Conservation (phyloP, 2,888 invertebrate genomes). For the Nemurella pictetii region DNA sequence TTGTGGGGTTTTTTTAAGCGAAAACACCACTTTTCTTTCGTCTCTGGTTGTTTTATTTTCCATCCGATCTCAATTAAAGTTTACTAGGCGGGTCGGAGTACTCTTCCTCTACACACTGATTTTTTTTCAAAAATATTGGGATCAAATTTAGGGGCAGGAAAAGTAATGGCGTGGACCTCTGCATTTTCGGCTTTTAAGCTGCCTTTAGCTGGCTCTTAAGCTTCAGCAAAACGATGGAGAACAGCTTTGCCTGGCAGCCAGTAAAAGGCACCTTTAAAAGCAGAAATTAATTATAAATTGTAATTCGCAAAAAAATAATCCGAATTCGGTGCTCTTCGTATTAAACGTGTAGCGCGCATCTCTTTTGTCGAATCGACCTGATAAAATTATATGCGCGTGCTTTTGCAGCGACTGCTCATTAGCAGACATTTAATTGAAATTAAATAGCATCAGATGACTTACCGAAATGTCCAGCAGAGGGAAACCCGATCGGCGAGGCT, state of each 20-base stretch:
- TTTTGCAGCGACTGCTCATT: not conserved
- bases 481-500: not conserved
- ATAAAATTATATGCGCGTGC: not conserved
- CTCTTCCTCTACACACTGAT: too few species aligned
- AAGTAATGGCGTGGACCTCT: too few species aligned
- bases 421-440: not conserved
- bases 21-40: too few species aligned
- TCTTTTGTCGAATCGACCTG: not conserved
- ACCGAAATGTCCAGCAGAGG: not conserved
- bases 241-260: not conserved
- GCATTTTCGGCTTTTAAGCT: too few species aligned
- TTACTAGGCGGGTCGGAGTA: too few species aligned
- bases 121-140: too few species aligned
- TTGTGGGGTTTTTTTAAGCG: too few species aligned
- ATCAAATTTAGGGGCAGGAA: too few species aligned
- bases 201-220: too few species aligned
- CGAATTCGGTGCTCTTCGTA: not conserved
- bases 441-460: not conserved
- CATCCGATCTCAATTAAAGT: too few species aligned
- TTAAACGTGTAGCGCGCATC: not conserved
- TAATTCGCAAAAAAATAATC: not conserved
- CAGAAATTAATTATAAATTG: slow-evolving; percentile 8
- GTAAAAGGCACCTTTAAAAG: not conserved
- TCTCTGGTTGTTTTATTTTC: too few species aligned
- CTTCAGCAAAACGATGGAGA: not conserved